Conservation (phyloP, 1,140 invertebrate genomes). For the Drosophila kikkawai region DNA sequence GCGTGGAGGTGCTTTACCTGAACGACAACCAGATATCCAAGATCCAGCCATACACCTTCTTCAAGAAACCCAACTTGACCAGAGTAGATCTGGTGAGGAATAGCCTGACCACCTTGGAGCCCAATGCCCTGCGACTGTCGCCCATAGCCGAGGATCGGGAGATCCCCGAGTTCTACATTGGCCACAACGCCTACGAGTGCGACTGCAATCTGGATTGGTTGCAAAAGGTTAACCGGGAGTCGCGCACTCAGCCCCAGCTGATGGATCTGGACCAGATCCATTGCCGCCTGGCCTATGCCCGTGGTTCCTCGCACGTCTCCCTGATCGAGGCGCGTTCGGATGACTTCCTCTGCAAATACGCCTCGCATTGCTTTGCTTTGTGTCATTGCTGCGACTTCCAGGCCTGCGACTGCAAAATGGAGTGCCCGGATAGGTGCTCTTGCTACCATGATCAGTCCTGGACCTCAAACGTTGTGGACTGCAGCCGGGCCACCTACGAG, state of each 20-base stretch:
- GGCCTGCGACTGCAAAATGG: slow-evolving; percentile 98
- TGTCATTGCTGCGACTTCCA: slow-evolving; percentile 98
- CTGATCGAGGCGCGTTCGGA: slow-evolving; percentile 93
- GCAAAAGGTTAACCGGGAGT: slow-evolving; percentile 91
- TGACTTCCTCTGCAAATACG: slow-evolving; percentile 96
- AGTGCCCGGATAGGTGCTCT: slow-evolving; percentile 94
- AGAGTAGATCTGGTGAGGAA: slow-evolving; percentile 94
- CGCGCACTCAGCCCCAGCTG: slow-evolving; percentile 93
- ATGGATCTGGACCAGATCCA: slow-evolving; percentile 95
- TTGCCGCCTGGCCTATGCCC: slow-evolving; percentile 94
- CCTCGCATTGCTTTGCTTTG: slow-evolving; percentile 94
- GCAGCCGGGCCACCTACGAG: slow-evolving; percentile 90
- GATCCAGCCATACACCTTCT: slow-evolving; percentile 96
- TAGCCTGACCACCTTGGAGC: slow-evolving; percentile 92
- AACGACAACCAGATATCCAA: slow-evolving; percentile 94
- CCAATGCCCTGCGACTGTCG: slow-evolving; percentile 93
- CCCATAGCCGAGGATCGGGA: slow-evolving; percentile 90
- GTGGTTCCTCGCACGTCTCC: slow-evolving; percentile 91
- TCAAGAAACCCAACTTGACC: slow-evolving; percentile 95
- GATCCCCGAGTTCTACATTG: slow-evolving; percentile 96
- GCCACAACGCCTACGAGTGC: slow-evolving; percentile 95
- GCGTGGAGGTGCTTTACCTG: slow-evolving; percentile 93
- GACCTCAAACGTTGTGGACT: slow-evolving; percentile 96
- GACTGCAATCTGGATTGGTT: slow-evolving; percentile 91
- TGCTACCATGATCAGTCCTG: slow-evolving; percentile 97